phyloP scores from a whole-genome alignment of 2,113 vertebrate genomes.

The Strix uralensis region DNA sequence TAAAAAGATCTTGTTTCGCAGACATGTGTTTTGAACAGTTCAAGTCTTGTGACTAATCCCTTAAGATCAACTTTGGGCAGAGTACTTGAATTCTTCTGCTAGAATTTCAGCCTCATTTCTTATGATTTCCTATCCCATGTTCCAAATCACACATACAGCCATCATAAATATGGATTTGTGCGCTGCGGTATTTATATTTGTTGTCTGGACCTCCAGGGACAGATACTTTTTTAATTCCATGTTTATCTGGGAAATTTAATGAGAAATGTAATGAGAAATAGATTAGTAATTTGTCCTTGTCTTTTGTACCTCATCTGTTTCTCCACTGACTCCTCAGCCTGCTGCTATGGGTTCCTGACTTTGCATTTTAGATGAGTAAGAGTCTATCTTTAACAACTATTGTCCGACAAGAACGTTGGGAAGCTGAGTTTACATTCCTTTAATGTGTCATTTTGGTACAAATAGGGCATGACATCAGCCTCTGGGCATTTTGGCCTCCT shows the following conservation, averaged over 20 bases:
- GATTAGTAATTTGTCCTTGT: neutral
- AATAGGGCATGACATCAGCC: slow-evolving; percentile 21
- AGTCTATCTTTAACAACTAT: neutral
- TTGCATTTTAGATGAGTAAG: neutral
- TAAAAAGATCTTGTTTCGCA: neutral
- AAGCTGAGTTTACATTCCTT: slow-evolving; percentile 7
- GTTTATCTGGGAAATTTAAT: neutral
- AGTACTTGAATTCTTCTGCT: neutral
- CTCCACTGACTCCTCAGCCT: neutral
- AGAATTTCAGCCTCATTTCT: neutral
- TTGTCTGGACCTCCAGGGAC: neutral
- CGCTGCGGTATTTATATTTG: neutral
- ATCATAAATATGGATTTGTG: accelerated
- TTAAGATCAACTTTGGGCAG: neutral
- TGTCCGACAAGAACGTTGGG: slow-evolving; percentile 6
- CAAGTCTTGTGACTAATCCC: neutral
- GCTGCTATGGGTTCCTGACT: neutral
- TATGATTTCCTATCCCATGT: accelerated
- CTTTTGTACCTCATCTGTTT: neutral
- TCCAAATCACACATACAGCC: neutral
- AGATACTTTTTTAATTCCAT: neutral
- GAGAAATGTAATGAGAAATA: neutral
- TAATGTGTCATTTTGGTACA: neutral
- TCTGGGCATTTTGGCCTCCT: neutral
- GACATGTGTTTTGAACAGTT: neutral